Base-by-base conservation (phyloP, 2,888 invertebrate species). In the Dendrolimus pini region DNA sequence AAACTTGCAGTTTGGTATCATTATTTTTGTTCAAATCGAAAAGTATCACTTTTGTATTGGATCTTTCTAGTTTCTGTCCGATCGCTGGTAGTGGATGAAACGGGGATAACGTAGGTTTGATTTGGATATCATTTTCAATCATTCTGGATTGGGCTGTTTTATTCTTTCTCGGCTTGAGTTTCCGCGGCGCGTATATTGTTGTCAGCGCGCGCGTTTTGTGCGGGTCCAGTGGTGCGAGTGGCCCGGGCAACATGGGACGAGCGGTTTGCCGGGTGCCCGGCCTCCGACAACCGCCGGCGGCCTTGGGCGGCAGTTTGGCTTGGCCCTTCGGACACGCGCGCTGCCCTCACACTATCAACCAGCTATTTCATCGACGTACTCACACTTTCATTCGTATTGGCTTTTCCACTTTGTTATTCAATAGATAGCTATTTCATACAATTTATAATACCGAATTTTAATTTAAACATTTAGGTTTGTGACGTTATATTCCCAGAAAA, bases 41-140 rank as follows among this genome's bases (percentile, higher is more conserved):
- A 41, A 89, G 74, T 7, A 89, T 83, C 6, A 89, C 78, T 80
- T 89, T 89, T 1, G 89, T 82, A 59, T 83, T 83, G 10, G 79
- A 68, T 55, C 75, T 75, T 52, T 80, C 83, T 2, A 77, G 67
- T 59, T 80, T 84, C 68, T 89, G 82, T 41, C 89, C 89, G 60
- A 91, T 91, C 8, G 90, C 91, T 1, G 91, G 91, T 7, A 91
- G 77, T 1, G 91, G 91, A 42, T 83, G 84, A 73, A 91, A 91
- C 0, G 90, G 90, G 0, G 91, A 86, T 0, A 91, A 67, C 12
- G 72, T 74, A 0, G 84, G 74, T 68, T 89, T 89, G 59, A 85
- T 67, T 7, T 80, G 75, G 9, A 84, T 70, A 41, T 88, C 81
- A 70, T 82, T 84, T 55, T 89, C 83, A 54, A 91, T 72, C 91